Evolutionary conservation across 2,113 vertebrate genomes (phyloP).

Genomic region (Nibea coibor): DNA sequence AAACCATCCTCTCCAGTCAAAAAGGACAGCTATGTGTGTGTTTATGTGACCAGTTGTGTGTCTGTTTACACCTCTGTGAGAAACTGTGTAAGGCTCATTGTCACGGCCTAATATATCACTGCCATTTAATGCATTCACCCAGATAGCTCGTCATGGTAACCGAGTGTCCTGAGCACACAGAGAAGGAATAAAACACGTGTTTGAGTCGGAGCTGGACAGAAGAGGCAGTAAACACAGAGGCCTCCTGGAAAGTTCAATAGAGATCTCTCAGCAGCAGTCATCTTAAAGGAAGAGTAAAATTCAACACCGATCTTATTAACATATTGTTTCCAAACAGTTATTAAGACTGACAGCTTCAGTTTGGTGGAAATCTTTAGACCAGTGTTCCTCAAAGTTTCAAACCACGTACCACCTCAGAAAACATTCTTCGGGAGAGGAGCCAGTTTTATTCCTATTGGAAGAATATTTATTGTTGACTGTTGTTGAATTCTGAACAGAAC

Average conservation of each 20-base stretch:
- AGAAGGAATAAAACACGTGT: slow-evolving; percentile 34
- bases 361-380: background rate
- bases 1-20: slow-evolving; percentile 48
- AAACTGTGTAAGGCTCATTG: slow-evolving; percentile 49
- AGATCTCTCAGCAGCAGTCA: background rate
- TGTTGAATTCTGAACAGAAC: no score
- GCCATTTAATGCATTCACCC: slow-evolving; percentile 54
- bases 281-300: background rate
- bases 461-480: no score
- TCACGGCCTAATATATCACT: slow-evolving; percentile 63
- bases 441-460: no score
- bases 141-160: slow-evolving; percentile 71
- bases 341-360: background rate
- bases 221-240: slow-evolving; percentile 20
- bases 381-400: no score
- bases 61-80: slow-evolving; percentile 46
- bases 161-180: slow-evolving; percentile 31
- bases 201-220: slow-evolving; percentile 9
- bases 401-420: no score
- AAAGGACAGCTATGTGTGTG: slow-evolving; percentile 29
- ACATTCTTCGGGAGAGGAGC: no score
- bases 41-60: slow-evolving; percentile 22
- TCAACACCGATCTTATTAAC: background rate
- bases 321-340: background rate
- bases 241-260: background rate